These are phyloP conservation scores for Dermolepida albohirtum DNA, from an alignment of 2,888 invertebrate species.

Conservation along the genomic window DNA sequence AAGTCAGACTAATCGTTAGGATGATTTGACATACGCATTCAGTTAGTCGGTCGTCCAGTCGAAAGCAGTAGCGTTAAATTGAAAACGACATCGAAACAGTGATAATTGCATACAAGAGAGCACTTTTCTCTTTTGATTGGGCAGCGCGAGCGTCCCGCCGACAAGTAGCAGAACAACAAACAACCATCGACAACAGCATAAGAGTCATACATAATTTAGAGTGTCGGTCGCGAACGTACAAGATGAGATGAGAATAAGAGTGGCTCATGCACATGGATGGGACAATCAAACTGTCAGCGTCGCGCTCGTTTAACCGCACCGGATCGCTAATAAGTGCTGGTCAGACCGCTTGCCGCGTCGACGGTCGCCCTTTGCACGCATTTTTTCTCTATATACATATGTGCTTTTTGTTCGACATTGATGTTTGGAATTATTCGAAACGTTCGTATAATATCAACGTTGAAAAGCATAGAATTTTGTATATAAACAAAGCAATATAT, in stretches of 20 bases:
- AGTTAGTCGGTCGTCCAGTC: too few species aligned
- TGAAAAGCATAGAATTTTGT: too few species aligned
- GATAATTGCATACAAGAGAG: conserved; percentile 17
- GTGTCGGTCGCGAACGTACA: conserved; percentile 18
- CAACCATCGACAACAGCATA: conserved; percentile 9
- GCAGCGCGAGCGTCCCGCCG: neutral
- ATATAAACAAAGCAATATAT: too few species aligned
- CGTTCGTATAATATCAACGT: too few species aligned
- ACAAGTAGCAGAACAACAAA: neutral
- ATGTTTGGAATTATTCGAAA: too few species aligned
- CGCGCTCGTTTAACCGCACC: conserved; percentile 53
- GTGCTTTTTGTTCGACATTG: too few species aligned
- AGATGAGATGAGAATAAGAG: conserved; percentile 19
- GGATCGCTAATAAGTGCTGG: conserved; percentile 54
- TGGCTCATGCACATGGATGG: conserved; percentile 55
- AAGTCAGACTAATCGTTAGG: too few species aligned
- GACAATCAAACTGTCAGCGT: conserved; percentile 56
- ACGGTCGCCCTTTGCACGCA: neutral
- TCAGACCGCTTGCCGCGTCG: conserved; percentile 14
- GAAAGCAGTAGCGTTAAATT: conserved; percentile 16
- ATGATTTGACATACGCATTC: too few species aligned
- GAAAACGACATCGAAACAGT: conserved; percentile 16
- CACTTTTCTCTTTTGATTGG: neutral
- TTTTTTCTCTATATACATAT: too few species aligned
- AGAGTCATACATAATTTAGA: conserved; percentile 32